Evolutionary conservation across 2,113 vertebrate species (phyloP).

Genomic region (Semicossyphus pulcher): DNA sequence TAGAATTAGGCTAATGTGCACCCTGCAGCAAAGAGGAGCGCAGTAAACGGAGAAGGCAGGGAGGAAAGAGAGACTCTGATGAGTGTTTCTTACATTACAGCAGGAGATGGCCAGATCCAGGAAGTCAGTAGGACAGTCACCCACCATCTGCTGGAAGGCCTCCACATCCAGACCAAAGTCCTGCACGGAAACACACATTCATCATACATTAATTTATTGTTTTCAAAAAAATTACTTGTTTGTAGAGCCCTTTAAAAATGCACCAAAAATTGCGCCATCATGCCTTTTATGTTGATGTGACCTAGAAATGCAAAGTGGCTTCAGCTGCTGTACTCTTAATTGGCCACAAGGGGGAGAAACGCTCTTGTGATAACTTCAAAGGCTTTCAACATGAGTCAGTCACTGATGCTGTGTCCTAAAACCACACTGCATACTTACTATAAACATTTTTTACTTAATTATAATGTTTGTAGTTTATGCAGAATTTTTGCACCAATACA

Average conservation of each 20-base stretch:
- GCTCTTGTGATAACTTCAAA: neutral
- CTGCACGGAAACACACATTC: constrained; percentile 31
- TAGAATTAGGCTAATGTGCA: neutral
- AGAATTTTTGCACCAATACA: too few relatives aligned
- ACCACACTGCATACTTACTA: neutral
- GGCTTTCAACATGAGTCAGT: too few relatives aligned
- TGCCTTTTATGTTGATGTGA: neutral
- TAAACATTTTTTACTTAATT: too few relatives aligned
- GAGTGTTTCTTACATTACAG: constrained; percentile 86
- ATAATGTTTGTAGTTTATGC: too few relatives aligned
- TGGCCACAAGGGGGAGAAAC: constrained; percentile 43
- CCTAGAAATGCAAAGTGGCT: neutral
- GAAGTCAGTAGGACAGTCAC: constrained; percentile 87
- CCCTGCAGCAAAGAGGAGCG: neutral
- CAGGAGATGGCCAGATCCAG: constrained; percentile 91
- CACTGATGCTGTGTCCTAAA: too few relatives aligned
- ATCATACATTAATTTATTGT: too few relatives aligned
- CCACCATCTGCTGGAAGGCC: constrained; percentile 91
- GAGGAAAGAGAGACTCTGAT: neutral
- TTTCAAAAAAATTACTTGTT: neutral
- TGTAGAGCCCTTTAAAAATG: neutral
- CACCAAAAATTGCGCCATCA: too few relatives aligned
- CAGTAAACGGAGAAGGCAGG: neutral
- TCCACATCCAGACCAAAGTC: constrained; percentile 81
- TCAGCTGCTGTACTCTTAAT: neutral